phyloP scores from a whole-genome alignment of 2,888 invertebrate species.

The Chloroclystis v-ata region DNA sequence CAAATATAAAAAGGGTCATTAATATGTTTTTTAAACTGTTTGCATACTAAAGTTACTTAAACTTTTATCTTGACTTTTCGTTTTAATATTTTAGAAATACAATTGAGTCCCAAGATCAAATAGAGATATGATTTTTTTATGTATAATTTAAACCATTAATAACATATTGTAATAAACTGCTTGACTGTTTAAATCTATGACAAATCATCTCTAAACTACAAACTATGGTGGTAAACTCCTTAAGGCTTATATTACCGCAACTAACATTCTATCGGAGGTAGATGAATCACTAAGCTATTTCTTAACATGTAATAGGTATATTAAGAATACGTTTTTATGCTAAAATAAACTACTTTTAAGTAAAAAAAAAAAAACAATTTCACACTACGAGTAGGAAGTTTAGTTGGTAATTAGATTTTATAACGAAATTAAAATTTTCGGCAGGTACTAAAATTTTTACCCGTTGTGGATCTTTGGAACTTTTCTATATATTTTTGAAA shows the following conservation, averaged over 20 bases:
- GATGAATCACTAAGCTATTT: slow-evolving; percentile 28
- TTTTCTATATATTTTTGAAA: no score
- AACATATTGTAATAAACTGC: neutral
- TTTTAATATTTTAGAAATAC: no score
- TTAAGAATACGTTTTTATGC: slow-evolving; percentile 23
- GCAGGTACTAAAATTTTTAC: no score
- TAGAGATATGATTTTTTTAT: slow-evolving; percentile 5
- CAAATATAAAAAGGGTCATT: no score
- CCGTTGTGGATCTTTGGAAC: no score
- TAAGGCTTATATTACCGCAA: slow-evolving; percentile 20
- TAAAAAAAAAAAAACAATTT: slow-evolving; percentile 13
- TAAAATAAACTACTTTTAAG: slow-evolving; percentile 26
- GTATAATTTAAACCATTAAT: no score
- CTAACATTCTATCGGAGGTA: slow-evolving; percentile 31
- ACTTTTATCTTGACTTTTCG: no score
- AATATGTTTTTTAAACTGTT: no score
- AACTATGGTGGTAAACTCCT: slow-evolving; percentile 19
- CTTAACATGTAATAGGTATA: slow-evolving; percentile 13
- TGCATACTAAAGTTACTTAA: no score
- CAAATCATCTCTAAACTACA: slow-evolving; percentile 15
- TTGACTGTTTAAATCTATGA: slow-evolving; percentile 8
- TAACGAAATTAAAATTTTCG: no score
- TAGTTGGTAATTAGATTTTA: neutral
- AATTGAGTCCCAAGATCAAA: no score
- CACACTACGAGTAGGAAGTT: neutral